phyloP scores from a whole-genome alignment of 2,797 vertebrate genomes.

The Rhabdomys pumilio region DNA sequence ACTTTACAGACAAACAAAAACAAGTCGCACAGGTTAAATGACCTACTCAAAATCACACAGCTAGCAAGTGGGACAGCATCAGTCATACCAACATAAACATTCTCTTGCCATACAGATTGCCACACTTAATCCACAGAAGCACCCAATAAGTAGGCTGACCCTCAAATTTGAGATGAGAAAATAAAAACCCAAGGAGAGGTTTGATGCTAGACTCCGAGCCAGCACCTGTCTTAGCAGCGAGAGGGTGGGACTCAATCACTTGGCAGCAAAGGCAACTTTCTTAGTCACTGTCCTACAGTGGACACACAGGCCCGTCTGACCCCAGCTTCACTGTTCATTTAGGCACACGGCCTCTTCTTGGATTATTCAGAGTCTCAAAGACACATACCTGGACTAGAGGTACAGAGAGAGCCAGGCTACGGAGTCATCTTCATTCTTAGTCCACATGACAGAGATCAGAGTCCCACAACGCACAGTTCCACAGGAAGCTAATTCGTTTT shows the following conservation, averaged over 20 bases:
- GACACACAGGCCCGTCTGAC: background rate
- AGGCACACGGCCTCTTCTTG: background rate
- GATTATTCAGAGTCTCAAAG: background rate
- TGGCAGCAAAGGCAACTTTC: background rate
- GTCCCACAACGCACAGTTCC: background rate
- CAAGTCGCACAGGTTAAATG: conserved; percentile 4
- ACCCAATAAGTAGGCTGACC: background rate
- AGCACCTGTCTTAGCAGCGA: background rate
- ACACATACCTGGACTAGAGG: background rate
- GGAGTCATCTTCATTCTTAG: background rate
- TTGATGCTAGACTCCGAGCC: background rate
- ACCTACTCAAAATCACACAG: conserved; percentile 44
- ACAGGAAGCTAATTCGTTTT: background rate
- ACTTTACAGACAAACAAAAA: conserved; percentile 65
- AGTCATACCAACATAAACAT: background rate
- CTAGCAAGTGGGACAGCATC: background rate
- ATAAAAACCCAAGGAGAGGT: background rate
- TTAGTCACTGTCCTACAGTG: background rate
- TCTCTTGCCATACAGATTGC: background rate
- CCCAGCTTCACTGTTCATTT: background rate
- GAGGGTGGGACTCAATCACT: background rate
- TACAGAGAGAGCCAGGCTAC: background rate
- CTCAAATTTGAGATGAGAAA: conserved; percentile 31
- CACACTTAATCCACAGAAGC: conserved; percentile 25
- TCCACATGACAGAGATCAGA: conserved; percentile 4